A percentile compares a stretch with the other conserved stretches of the same genome.
Evolutionary conservation across 2,888 invertebrate genomes (phyloP).

Genomic region (Amaurobius ferox): DNA sequence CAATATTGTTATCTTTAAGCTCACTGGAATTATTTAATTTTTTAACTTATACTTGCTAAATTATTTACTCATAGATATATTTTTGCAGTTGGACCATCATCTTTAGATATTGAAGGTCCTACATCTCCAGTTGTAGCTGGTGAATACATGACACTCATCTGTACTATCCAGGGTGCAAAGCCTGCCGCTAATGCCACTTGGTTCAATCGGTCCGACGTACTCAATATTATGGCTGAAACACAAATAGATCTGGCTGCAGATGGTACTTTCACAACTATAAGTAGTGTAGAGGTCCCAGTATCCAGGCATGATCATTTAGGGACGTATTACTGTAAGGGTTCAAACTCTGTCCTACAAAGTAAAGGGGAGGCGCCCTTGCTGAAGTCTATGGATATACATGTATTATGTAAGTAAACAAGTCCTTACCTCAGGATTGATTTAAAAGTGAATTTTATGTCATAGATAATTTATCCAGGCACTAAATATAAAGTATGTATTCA

Average conservation of each 20-base stretch:
- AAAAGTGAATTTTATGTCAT: no score
- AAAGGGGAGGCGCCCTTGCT: conserved; percentile 72
- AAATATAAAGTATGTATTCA: no score
- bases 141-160: conserved; percentile 70
- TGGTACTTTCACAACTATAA: conserved; percentile 70
- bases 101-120: conserved; percentile 73
- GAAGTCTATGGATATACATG: conserved; percentile 73
- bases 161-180: conserved; percentile 73
- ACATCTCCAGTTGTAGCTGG: conserved; percentile 65
- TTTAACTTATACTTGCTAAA: no score
- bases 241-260: conserved; percentile 61
- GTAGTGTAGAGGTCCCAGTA: conserved; percentile 70
- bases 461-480: no score
- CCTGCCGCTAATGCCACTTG: conserved; percentile 74
- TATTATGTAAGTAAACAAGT: conserved; percentile 74
- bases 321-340: conserved; percentile 74
- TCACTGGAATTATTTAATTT: no score
- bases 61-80: neutral
- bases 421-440: no score
- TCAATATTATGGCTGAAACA: conserved; percentile 25
- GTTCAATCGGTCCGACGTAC: conserved; percentile 73
- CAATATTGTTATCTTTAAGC: no score
- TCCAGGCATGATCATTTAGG: conserved; percentile 73
- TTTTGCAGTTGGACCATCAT: conserved; percentile 63
- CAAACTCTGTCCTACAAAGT: conserved; percentile 73